A percentile compares a stretch with the other conserved stretches of the same genome.
Conservation (phyloP, 1,140 invertebrate species). For the Aphaenogaster floridana region DNA sequence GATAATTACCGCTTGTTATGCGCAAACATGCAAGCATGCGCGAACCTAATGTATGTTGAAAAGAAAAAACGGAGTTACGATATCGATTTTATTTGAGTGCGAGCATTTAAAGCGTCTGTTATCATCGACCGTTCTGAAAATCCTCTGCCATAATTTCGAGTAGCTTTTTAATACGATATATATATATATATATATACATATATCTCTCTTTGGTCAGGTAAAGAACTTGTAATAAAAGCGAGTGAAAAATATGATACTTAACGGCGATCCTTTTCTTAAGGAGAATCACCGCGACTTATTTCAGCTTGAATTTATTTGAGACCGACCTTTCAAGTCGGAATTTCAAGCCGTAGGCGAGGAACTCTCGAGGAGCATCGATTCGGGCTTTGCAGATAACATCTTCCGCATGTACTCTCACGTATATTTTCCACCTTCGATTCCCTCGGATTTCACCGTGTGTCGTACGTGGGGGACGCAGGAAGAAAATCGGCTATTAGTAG, state of each 20-base stretch:
- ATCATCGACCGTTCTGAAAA: neutral
- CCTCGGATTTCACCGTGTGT: constrained; percentile 24
- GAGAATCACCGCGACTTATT: neutral
- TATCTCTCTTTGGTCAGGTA: neutral
- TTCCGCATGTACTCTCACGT: constrained; percentile 20
- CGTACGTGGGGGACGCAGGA: neutral
- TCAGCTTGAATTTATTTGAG: constrained; percentile 13
- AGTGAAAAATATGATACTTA: neutral
- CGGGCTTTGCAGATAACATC: constrained; percentile 48
- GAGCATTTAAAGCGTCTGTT: neutral
- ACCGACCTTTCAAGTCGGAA: constrained; percentile 22
- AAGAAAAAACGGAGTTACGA: neutral
- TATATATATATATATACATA: neutral
- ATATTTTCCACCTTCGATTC: constrained; percentile 14
- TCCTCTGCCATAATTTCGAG: neutral
- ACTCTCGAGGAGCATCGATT: constrained; percentile 14
- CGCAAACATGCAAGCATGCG: neutral
- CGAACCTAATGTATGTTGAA: neutral
- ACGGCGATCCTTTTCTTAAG: neutral
- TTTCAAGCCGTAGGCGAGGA: constrained; percentile 1
- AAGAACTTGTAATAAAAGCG: neutral
- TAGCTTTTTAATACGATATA: neutral
- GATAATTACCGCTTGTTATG: constrained; percentile 47
- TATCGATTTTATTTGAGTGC: neutral
- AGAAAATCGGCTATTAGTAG: constrained; percentile 67